Base-by-base conservation (phyloP, 2,797 vertebrate genomes). In the Oreortyx pictus region DNA sequence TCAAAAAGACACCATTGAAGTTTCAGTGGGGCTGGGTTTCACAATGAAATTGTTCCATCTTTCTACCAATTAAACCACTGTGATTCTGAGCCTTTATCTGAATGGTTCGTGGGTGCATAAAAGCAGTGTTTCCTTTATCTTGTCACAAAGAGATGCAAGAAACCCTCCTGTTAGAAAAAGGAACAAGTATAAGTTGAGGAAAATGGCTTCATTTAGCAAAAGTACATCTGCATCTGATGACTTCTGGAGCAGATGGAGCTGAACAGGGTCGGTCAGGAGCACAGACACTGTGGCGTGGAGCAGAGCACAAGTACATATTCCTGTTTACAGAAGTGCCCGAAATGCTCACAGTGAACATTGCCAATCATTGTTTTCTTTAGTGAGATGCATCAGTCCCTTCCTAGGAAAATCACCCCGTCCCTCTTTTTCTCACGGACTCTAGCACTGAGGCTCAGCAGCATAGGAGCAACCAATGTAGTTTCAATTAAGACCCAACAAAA, bases 401-500 rank as follows among this genome's bases (percentile, higher is more conserved):
- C 76, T 79, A 88, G 70, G 77, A 89, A 94, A 93, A 78, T 92
- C 90, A 88, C 75, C 54, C 84, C 49, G 60, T 94, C 56, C 47
- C 35, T 79, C 61, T 84, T 94, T 95, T 95, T 88, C 95, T 94
- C 90, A 92, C 10, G 20, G 68, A 27, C 68, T 81, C 61, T 82
- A 88, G 77, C 82, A 78, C 49, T 50, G 10, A 73, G 83, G 88
- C 31, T 37, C 60, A 92, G 81, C 76, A 91, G 76, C 41, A 82
- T 71, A 94, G 80, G 82, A 91, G 75, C 70, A 91, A 87, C 86
- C 92, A 97, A 97, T 94, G 88, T 94, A 95, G 89, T 97, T 97
- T 96, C 95, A 97, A 97, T 97, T 97, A 97, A 96, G 86, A 88
- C 88, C 91, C 93, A 97, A 94, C 96, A 96, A 97, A 96, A 95